Base-by-base conservation (phyloP, 2,888 invertebrate species). In the Onthophagus sagittarius region DNA sequence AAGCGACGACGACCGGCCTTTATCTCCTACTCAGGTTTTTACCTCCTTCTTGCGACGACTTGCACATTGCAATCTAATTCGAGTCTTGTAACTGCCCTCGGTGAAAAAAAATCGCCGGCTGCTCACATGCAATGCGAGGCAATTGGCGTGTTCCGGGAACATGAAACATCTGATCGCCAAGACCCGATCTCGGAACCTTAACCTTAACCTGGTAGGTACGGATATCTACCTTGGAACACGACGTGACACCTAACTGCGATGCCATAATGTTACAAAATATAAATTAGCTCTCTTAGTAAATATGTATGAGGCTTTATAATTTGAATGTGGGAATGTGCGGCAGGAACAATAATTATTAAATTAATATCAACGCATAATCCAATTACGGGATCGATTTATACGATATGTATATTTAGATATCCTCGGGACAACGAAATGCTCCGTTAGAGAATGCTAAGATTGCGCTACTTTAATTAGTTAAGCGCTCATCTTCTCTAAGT, bases 341-440 rank as follows among this genome's bases (percentile, higher is more conserved):
- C 69, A 63, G 72, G 63, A 72, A 69, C 72, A 32, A 63, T 72
- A 72, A 72, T 72, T 72, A 72, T 15, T 33, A 33, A 15, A 32
- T 69, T 11, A 53, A 53, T 53, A 53, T 53, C 39, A 32, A 67
- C 31, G 23, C 14, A 33, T n/a, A 15, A 63, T 63, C 69, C 69
- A 69, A 62, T 72, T 63, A 72, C 69, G 63, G 13, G 63, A 23
- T 33, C 62, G 62, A 72, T 69, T 62, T 69, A 62, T 32, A 14
- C 14, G 53, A 23, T 72, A 69, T 14, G 31, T 32, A 62, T 69
- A 69, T 72, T 62, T 15, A 72, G 69, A 63, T 72, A 14, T 15
- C 67, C 39, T 7, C 39, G 63, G 63, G 32, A n/a, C 39, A 65
- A 6, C 33, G 33, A n/a, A 15, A 72, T 39, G 63, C 63, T 62